Conservation (phyloP, 2,888 invertebrate species). For the Microdon myrmicae region DNA sequence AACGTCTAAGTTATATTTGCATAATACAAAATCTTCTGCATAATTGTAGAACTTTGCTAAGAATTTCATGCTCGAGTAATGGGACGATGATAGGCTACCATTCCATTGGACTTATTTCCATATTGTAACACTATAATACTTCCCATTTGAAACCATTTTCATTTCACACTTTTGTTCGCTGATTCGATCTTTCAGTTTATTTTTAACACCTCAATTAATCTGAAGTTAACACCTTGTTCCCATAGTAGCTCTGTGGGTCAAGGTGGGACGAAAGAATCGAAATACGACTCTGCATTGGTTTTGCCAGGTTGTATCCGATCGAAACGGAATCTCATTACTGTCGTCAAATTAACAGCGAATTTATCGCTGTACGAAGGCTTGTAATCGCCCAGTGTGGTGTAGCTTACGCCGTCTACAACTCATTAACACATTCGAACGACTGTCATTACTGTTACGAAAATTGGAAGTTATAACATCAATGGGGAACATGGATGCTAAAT, state of each 20-base stretch:
- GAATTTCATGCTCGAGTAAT: too few species aligned
- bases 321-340: constrained; percentile 38
- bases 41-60: too few species aligned
- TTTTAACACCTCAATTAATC: constrained; percentile 31
- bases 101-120: too few species aligned
- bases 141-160: constrained; percentile 4
- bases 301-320: constrained; percentile 25
- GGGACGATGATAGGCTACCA: too few species aligned
- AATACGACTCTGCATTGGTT: not conserved
- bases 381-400: constrained; percentile 12
- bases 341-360: constrained; percentile 6
- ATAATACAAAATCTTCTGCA: too few species aligned
- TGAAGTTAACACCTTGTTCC: constrained; percentile 36
- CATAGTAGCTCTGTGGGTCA: constrained; percentile 24
- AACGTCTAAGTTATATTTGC: too few species aligned
- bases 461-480: constrained; percentile 13
- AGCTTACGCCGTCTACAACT: constrained; percentile 10
- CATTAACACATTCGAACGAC: constrained; percentile 17
- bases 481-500: constrained; percentile 1
- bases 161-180: constrained; percentile 38
- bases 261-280: not conserved
- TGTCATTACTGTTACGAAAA: constrained; percentile 12
- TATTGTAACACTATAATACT: too few species aligned
- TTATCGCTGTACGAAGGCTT: not conserved
- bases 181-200: constrained; percentile 37